These are phyloP conservation scores for Cotesia typhae DNA, from an alignment of 1,140 invertebrate genomes.

Conservation along the genomic window DNA sequence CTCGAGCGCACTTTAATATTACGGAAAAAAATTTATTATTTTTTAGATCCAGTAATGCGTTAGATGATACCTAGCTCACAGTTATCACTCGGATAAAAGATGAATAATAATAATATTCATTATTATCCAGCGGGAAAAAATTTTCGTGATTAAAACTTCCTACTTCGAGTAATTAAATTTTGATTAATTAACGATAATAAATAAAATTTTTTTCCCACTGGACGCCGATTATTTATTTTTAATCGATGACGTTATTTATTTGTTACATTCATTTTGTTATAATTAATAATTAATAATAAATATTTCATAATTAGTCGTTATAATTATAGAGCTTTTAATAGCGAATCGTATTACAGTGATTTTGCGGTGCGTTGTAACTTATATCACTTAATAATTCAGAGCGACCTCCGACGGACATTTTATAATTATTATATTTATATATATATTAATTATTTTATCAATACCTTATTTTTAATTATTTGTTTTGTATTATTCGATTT, in stretches of 20 bases:
- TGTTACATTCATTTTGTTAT: conserved; percentile 60
- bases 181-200: conserved; percentile 12
- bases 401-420: conserved; percentile 51
- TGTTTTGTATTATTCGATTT: conserved; percentile 49
- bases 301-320: conserved; percentile 63
- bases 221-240: conserved; percentile 54
- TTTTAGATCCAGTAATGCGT: conserved; percentile 34
- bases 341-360: conserved; percentile 52
- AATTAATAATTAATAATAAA: conserved; percentile 44
- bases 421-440: conserved; percentile 21
- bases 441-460: conserved; percentile 9
- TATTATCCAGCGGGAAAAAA: conserved; percentile 5
- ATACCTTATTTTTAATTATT: conserved; percentile 29
- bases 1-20: conserved; percentile 14
- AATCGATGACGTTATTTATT: conserved; percentile 63
- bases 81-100: conserved; percentile 41
- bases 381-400: conserved; percentile 44
- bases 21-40: conserved; percentile 20
- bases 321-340: conserved; percentile 60
- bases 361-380: conserved; percentile 30
- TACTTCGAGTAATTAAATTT: neutral
- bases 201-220: too few species aligned
- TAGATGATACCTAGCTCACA: conserved; percentile 60
- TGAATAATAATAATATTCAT: neutral
- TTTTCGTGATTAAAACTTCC: neutral